Conservation (phyloP, 2,888 invertebrate genomes). For the Drosophila leonis region DNA sequence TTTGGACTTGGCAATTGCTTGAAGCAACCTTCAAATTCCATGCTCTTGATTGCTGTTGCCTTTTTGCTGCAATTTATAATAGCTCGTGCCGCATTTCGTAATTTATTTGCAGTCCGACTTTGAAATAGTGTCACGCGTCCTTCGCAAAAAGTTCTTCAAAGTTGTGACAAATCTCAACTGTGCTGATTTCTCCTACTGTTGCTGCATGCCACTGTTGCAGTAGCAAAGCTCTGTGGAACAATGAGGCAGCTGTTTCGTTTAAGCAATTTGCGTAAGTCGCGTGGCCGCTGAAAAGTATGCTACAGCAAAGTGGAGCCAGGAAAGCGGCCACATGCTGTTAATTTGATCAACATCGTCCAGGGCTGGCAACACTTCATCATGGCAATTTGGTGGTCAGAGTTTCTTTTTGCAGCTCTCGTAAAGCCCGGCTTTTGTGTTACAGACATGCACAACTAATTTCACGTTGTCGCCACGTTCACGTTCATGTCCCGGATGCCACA, state of each 20-base stretch:
- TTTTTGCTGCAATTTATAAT: slow-evolving; percentile 16
- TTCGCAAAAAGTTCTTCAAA: slow-evolving; percentile 45
- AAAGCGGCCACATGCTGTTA: slow-evolving; percentile 68
- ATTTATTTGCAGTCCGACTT: slow-evolving; percentile 60
- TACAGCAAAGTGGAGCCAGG: slow-evolving; percentile 21
- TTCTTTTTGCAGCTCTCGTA: slow-evolving; percentile 38
- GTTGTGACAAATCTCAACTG: slow-evolving; percentile 60
- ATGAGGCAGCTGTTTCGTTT: slow-evolving; percentile 49
- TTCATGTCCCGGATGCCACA: slow-evolving; percentile 25
- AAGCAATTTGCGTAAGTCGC: slow-evolving; percentile 47
- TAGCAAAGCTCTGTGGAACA: slow-evolving; percentile 44
- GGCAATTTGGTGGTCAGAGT: slow-evolving; percentile 70
- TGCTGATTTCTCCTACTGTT: slow-evolving; percentile 4
- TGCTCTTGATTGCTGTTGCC: slow-evolving; percentile 10
- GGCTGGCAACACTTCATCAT: slow-evolving; percentile 54
- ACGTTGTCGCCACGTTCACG: slow-evolving; percentile 68
- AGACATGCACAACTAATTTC: slow-evolving; percentile 74
- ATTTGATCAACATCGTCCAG: slow-evolving; percentile 73
- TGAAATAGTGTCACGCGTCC: slow-evolving; percentile 31
- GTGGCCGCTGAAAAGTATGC: slow-evolving; percentile 55
- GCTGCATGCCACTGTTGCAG: slow-evolving; percentile 13
- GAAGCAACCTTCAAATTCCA: slow-evolving; percentile 17
- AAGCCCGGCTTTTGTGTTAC: slow-evolving; percentile 61
- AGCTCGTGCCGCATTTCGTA: slow-evolving; percentile 5
- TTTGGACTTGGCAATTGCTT: slow-evolving; percentile 9